Evolutionary conservation across 2,113 vertebrate species (phyloP), one percentile per base, ranked within the genome.

Genomic region (Motacilla alba): DNA sequence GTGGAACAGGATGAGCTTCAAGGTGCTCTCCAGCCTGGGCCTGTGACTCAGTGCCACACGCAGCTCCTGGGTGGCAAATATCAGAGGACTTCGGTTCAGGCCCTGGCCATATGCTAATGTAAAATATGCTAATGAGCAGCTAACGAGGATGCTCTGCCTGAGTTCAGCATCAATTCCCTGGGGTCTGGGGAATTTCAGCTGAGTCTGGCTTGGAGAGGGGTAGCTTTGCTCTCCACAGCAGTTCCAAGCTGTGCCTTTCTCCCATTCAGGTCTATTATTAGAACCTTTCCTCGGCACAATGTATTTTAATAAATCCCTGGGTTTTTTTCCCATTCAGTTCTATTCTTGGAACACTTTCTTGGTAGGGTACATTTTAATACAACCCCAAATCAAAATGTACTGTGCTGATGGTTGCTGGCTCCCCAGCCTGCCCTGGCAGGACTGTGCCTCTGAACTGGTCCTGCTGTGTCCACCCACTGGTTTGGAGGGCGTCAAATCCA

Each of bases 71-170:
- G 41, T n/a, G 33, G 21, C 49, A 75, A 17, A 43, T 23, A 2
- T 0, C 24, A 12, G 27, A 69, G 58, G 7, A 1, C 22, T 66
- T 1, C 11, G 4, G n/a, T 20, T 49, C 47, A 27, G 70, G 44
- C 28, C 47, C 70, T 85, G 82, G 59, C 43, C 83, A 28, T 11
- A 11, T 74, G 73, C 44, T 74, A 14, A 58, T 78, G 21, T 12
- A 3, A 15, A 43, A 11, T 30, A 69, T 78, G 74, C 64, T 78
- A 53, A 87, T 69, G 84, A 87, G 84, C 55, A 77, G 72, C 81
- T 70, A 78, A 87, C 0, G 31, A 44, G 63, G 58, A 17, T 41
- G 62, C 62, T 9, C 3, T 28, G 52, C 53, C 17, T 26, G 70
- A 43, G 35, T 63, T 13, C 46, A 74, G 75, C 63, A 10, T 46